Conservation (phyloP, 2,113 vertebrate species). For the Ploceus nigricollis region DNA sequence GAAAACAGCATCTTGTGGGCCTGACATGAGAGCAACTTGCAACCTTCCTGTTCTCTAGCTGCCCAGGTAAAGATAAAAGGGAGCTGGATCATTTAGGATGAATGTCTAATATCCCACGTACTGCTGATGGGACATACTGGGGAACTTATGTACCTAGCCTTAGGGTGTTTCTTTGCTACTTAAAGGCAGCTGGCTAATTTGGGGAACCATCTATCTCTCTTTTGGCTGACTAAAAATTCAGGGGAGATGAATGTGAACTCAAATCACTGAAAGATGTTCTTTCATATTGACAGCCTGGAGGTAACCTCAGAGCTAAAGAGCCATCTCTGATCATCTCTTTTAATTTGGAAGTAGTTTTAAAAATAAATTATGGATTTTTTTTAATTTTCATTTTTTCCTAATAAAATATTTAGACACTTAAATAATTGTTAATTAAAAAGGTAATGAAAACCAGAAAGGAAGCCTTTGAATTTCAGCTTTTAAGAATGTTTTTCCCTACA, state of each 20-base stretch:
- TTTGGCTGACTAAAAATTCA: not conserved
- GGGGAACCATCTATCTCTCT: not conserved
- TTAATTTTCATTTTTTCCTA: not conserved
- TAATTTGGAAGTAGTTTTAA: not conserved
- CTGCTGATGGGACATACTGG: not conserved
- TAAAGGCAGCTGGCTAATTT: not conserved
- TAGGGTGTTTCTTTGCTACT: not conserved
- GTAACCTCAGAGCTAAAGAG: not conserved
- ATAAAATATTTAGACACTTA: not conserved
- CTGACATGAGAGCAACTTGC: not conserved
- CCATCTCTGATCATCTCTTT: not conserved
- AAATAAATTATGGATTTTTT: accelerated
- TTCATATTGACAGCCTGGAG: not conserved
- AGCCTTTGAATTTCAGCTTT: not conserved
- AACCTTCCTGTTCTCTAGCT: not conserved
- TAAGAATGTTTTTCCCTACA: not conserved
- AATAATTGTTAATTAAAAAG: not conserved
- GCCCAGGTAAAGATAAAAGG: not conserved
- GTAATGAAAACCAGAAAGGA: not conserved
- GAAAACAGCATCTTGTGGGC: not conserved
- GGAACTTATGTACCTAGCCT: not conserved
- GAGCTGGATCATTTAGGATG: not conserved
- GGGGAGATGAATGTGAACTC: not conserved
- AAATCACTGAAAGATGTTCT: not conserved
- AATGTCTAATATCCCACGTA: not conserved